Evolutionary conservation across 2,797 vertebrate genomes (phyloP).

Genomic region (Menidia menidia): DNA sequence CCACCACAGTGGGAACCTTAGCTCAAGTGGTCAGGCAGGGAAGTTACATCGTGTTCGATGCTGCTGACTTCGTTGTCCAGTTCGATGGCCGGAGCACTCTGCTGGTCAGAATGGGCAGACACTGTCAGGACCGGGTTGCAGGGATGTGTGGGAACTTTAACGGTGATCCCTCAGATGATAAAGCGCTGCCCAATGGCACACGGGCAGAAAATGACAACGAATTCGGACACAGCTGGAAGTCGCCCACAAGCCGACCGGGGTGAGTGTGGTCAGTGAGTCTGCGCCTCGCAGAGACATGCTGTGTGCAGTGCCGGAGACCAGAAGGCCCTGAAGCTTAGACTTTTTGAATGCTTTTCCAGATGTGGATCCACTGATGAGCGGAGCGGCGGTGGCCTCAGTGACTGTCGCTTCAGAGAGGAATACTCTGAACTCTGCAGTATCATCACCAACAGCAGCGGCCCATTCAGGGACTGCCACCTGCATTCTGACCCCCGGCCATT

Average conservation of each 20-base stretch:
- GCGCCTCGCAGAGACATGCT: not conserved
- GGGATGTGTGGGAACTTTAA: conserved; percentile 79
- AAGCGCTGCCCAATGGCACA: conserved; percentile 56
- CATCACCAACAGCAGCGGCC: conserved; percentile 70
- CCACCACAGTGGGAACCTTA: conserved; percentile 31
- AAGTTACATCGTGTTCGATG: conserved; percentile 34
- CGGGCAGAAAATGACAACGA: conserved; percentile 56
- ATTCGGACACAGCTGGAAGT: conserved; percentile 74
- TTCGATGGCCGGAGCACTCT: conserved; percentile 62
- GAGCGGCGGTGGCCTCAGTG: not conserved
- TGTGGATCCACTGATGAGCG: conserved; percentile 53
- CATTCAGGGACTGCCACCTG: conserved; percentile 73
- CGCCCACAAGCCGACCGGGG: conserved; percentile 64
- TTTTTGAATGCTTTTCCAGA: conserved; percentile 31
- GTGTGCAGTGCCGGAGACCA: not conserved
- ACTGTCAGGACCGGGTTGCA: conserved; percentile 35
- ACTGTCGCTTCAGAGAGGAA: conserved; percentile 53
- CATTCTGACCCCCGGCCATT: conserved; percentile 64
- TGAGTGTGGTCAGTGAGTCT: conserved; percentile 31
- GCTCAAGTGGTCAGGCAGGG: conserved; percentile 41
- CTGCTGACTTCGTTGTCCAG: conserved; percentile 42
- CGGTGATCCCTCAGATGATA: conserved; percentile 65
- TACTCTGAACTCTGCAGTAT: conserved; percentile 72
- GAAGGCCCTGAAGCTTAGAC: not conserved
- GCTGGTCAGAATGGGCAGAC: conserved; percentile 50